Evolutionary conservation across 23 tunicate genomes (phyloP), one percentile per base, ranked within the genome.

Genomic region (Halocynthia aurantium): DNA sequence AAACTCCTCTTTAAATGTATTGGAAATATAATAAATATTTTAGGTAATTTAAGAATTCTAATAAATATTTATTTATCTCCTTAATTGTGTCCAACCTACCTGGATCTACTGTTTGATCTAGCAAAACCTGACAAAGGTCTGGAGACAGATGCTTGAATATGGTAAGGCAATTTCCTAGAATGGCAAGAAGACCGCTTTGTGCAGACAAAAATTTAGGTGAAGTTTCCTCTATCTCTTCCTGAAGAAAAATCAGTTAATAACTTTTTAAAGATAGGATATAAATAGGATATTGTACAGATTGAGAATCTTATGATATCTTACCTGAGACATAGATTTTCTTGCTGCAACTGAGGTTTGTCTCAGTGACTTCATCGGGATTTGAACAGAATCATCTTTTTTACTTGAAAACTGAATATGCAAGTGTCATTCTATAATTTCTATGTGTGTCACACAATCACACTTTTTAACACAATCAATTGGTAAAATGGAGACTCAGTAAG

Each of bases 81-180:
- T 13, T 58, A 58, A 1, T 21, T 21, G 4, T 20, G 5, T 72
- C 15, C 13, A 13, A 61, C 77, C 21, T 22, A 89, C 97, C 97
- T 62, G 87, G 67, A 55, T 80, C 89, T 22, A 81, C 50, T 20
- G 49, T 76, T 54, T 80, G 89, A 53, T 91, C 97, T 13, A 85
- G 70, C 80, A 85, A 53, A 11, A 85, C 52, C 53, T 92, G 85
- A 40, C 87, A 86, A 13, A 92, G 44, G 53, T 86, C 80, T 6
- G 98, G 98, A 6, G 92, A 86, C 44, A 92, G 67, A 20, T 92
- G 80, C 40, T 72, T 65, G 40, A 86, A 21, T 60, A 92, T 87
- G 19, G 70, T 57, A 19, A 92, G 84, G 62, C 77, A 86, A 66
- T 92, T 86, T 52, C 78, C 92, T 18, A 92, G 81, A 12, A 92